Evolutionary conservation across 2,797 vertebrate genomes (phyloP).

Genomic region (Gila robusta): DNA sequence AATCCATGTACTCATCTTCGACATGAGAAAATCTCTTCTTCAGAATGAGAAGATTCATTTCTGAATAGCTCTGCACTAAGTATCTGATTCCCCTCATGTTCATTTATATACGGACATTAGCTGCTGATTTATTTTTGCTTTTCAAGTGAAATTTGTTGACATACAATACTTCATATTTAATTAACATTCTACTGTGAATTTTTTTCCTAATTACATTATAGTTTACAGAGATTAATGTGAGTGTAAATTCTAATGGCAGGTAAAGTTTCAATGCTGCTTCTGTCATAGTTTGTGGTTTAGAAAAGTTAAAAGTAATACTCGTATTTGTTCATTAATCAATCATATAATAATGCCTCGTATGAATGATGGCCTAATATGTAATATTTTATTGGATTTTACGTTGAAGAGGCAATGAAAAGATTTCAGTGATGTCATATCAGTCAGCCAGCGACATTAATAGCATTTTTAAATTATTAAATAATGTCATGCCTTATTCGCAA

Average conservation of each 20-base stretch:
- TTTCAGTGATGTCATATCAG: neutral
- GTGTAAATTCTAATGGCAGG: neutral
- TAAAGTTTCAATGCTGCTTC: slow-evolving; percentile 21
- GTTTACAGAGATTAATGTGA: neutral
- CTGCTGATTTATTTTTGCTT: slow-evolving; percentile 9
- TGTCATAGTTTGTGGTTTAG: neutral
- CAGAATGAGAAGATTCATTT: neutral
- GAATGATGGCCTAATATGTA: neutral
- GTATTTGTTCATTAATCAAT: neutral
- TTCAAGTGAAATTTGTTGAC: slow-evolving; percentile 7
- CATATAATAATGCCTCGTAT: neutral
- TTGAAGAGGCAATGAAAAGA: slow-evolving; percentile 1
- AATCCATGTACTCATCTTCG: neutral
- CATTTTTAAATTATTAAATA: slow-evolving; percentile 12
- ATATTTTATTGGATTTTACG: neutral
- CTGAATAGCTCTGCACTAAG: slow-evolving; percentile 3
- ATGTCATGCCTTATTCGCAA: neutral
- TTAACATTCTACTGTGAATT: slow-evolving; percentile 10
- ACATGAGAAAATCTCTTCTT: neutral
- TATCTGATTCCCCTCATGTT: neutral
- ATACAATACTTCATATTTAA: slow-evolving; percentile 16
- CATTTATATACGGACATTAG: neutral
- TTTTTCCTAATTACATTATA: neutral
- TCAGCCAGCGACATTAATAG: slow-evolving; percentile 13
- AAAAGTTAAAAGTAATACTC: slow-evolving; percentile 7